Conservation (phyloP, 1,140 invertebrate genomes). For the Ips nitidus region DNA sequence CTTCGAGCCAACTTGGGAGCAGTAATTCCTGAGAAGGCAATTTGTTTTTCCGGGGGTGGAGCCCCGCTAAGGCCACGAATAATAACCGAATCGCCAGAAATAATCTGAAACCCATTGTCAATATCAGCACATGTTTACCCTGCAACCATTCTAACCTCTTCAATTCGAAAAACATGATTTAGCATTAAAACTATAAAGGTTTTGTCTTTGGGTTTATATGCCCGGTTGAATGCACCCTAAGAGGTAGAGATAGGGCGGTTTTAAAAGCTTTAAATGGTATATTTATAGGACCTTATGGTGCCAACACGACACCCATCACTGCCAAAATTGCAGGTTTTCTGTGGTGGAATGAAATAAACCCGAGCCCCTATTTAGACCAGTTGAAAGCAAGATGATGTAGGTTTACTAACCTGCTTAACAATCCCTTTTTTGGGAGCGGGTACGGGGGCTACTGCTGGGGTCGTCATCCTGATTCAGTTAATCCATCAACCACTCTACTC, state of each 20-base stretch:
- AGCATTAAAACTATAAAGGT: not conserved
- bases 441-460: slow-evolving; percentile 52
- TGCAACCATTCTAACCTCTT: slow-evolving; percentile 40
- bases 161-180: slow-evolving; percentile 6
- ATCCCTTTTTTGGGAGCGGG: slow-evolving; percentile 55
- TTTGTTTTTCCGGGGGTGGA: slow-evolving; percentile 87
- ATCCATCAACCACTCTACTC: slow-evolving; percentile 8
- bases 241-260: not conserved
- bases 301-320: slow-evolving; percentile 38
- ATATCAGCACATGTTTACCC: slow-evolving; percentile 20
- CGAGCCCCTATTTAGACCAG: slow-evolving; percentile 9
- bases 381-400: slow-evolving; percentile 2
- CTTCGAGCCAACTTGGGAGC: slow-evolving; percentile 89
- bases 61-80: slow-evolving; percentile 79
- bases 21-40: slow-evolving; percentile 86
- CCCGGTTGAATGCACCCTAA: not conserved
- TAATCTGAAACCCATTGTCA: slow-evolving; percentile 56
- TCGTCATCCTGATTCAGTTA: slow-evolving; percentile 53
- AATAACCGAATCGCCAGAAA: slow-evolving; percentile 88
- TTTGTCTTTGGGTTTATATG: not conserved
- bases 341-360: slow-evolving; percentile 22
- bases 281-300: slow-evolving; percentile 35
- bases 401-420: slow-evolving; percentile 59
- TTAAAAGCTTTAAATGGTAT: not conserved
- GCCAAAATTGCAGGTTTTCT: slow-evolving; percentile 14